Evolutionary conservation across 1,140 invertebrate species (phyloP).

Genomic region (Hestina assimilis): DNA sequence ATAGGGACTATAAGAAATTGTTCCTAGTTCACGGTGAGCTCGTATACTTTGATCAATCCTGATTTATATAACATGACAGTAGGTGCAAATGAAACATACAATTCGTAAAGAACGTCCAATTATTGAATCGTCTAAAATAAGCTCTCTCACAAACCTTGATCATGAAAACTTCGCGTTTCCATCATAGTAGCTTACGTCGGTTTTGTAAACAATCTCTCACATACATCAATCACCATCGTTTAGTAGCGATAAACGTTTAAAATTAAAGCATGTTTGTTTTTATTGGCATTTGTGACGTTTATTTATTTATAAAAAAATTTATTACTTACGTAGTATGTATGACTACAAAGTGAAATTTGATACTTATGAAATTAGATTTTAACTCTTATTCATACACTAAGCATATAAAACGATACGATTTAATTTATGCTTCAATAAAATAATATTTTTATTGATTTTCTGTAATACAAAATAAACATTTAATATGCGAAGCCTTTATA

Average conservation of each 20-base stretch:
- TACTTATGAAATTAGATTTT: no score
- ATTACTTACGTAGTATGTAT: not conserved
- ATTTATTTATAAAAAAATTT: not conserved
- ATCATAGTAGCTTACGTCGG: conserved; percentile 20
- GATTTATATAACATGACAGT: no score
- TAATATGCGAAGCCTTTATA: no score
- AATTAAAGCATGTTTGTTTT: conserved; percentile 55
- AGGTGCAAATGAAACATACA: no score
- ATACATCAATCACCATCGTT: conserved; percentile 33
- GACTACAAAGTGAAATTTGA: not conserved
- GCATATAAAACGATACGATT: no score
- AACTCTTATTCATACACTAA: no score
- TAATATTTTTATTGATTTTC: no score
- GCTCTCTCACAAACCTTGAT: not conserved
- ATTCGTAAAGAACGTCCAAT: not conserved
- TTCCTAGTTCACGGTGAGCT: no score
- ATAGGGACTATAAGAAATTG: no score
- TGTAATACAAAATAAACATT: no score
- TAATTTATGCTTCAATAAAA: no score
- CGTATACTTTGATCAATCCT: no score
- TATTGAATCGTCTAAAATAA: conserved; percentile 3
- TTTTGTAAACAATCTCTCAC: conserved; percentile 20
- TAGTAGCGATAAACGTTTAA: conserved; percentile 29
- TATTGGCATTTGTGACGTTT: conserved; percentile 49
- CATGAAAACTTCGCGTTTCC: not conserved